Base-by-base conservation (phyloP, 2,797 vertebrate genomes). In the Setipinna tenuifilis region DNA sequence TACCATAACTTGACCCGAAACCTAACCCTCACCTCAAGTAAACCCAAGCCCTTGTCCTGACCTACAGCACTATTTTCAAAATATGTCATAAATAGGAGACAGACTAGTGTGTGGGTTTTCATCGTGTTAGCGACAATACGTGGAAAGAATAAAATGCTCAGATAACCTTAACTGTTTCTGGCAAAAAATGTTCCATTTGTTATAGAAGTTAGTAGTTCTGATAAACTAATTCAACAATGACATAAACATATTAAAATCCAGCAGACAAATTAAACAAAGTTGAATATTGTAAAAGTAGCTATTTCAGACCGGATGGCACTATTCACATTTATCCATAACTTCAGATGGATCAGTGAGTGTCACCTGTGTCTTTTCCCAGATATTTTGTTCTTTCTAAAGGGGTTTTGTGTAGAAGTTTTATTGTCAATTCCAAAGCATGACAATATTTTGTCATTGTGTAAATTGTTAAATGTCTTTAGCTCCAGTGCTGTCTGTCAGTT, bases 1-100 rank as follows among this genome's bases (percentile, higher is more conserved):
- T 41, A 41, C 68, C 31, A 35, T 75, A 75, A 75, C 68, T 19
- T 75, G 68, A 75, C 68, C 68, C 17, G 16, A 75, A 75, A 19
- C 31, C 31, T 75, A 28, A 75, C 68, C 68, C 31, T 75, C 31
- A 75, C 68, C 31, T 75, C 31, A 41, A 35, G 17, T 19, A 7
- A 41, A 41, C 16, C 68, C 31, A 31, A 75, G 14, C 25, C 14
- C 25, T 71, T 5, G 17, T 31, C 17, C 68, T 75, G 17, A 41
- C 31, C 16, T 19, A 41, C 50, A 54, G 50, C 50, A 54, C 50
- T 54, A 10, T 65, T 23, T 65, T 11, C 16, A 59, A 19, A 59
- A 59, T 59, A 59, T 59, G 58, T 19, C 17, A 59, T 59, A 11
- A 21, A 59, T 59, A 19, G 23, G 61, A 25, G n/a, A 65, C n/a